Conservation (phyloP, 1,140 invertebrate species). For the Drosophila varians region DNA sequence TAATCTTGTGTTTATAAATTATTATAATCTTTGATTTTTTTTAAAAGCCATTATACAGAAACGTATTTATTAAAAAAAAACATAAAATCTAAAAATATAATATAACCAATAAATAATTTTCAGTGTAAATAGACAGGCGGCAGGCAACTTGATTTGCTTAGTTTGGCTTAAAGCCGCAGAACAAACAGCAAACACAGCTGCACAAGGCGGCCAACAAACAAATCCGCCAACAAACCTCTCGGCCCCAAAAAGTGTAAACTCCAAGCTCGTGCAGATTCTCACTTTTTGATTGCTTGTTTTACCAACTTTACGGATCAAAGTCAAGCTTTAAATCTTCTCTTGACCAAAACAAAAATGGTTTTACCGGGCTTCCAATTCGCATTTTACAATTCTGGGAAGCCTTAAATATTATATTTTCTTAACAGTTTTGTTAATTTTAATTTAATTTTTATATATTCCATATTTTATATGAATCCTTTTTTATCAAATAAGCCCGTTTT, state of each 20-base stretch:
- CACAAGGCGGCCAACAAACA: constrained; percentile 30
- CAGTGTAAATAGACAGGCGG: constrained; percentile 8
- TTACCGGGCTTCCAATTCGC: background rate
- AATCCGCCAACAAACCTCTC: constrained; percentile 44
- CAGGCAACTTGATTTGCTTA: constrained; percentile 49
- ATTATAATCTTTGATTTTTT: background rate
- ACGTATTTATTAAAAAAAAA: no score
- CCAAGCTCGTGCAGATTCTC: constrained; percentile 32
- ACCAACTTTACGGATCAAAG: background rate
- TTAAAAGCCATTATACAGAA: no score
- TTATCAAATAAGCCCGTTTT: background rate
- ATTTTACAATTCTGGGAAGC: background rate
- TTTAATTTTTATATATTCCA: background rate
- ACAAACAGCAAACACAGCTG: constrained; percentile 53
- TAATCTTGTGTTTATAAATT: no score
- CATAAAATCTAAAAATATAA: no score
- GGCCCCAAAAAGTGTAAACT: constrained; percentile 28
- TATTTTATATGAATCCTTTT: background rate
- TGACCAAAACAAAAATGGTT: constrained; percentile 15
- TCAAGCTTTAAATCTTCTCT: constrained; percentile 20
- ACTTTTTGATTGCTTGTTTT: constrained; percentile 20
- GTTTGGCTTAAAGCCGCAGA: constrained; percentile 33
- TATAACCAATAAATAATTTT: background rate
- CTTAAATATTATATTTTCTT: background rate
- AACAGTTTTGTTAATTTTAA: background rate